These are phyloP conservation scores for Cheilosia vulpina DNA, from an alignment of 2,888 invertebrate genomes.

Conservation along the genomic window DNA sequence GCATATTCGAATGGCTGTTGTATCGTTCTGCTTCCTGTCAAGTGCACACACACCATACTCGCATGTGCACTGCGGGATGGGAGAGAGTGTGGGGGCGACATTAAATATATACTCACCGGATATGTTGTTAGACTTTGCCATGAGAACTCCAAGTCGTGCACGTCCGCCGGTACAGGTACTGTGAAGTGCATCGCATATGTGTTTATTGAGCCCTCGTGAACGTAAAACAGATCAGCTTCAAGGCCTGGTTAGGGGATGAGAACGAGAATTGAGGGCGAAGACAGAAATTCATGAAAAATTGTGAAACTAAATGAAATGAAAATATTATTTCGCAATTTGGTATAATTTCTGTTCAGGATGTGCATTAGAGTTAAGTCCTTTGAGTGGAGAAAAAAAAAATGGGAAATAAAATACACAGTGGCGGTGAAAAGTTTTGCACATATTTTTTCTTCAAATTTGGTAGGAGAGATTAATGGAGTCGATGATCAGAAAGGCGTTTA, in stretches of 20 bases:
- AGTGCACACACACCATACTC: constrained; percentile 29
- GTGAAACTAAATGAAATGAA: constrained; percentile 69
- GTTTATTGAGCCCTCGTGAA: constrained; percentile 92
- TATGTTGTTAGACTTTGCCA: constrained; percentile 91
- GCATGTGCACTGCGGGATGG: background rate
- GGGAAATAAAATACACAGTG: constrained; percentile 21
- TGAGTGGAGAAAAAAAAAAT: constrained; percentile 12
- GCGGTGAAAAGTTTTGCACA: constrained; percentile 11
- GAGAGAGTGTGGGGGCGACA: constrained; percentile 18
- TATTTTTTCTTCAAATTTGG: too few relatives aligned
- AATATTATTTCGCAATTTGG: constrained; percentile 71
- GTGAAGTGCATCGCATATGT: constrained; percentile 93
- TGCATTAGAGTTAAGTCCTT: constrained; percentile 33
- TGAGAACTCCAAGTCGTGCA: constrained; percentile 92
- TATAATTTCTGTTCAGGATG: constrained; percentile 37
- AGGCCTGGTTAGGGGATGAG: constrained; percentile 85
- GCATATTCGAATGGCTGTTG: constrained; percentile 41
- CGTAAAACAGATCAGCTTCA: constrained; percentile 92
- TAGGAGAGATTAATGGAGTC: too few relatives aligned
- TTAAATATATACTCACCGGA: constrained; percentile 86
- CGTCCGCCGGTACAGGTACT: constrained; percentile 91
- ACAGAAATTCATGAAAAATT: constrained; percentile 37
- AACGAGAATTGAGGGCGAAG: constrained; percentile 17
- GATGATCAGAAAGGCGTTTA: too few relatives aligned
- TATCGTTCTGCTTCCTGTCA: constrained; percentile 62